Conservation (phyloP, 2,113 vertebrate species). For the Campylomormyrus numenius region DNA sequence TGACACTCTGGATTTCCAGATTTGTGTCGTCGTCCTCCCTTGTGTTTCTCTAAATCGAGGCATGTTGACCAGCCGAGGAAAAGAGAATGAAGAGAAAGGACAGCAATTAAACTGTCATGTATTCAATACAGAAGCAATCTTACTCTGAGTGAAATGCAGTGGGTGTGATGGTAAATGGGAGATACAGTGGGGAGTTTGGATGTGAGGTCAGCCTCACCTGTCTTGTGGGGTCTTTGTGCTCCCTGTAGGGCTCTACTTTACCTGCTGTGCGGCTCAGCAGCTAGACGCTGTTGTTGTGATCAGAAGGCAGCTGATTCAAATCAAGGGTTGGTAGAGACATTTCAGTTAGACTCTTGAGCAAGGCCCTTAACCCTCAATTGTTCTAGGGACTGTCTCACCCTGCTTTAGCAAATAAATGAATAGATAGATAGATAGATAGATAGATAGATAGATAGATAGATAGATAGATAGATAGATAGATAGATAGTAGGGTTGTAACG, state of each 20-base stretch:
- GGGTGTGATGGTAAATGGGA: neutral
- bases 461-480: no score
- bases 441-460: no score
- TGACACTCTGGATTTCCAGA: conserved; percentile 45
- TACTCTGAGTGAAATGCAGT: neutral
- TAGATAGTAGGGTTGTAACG: no score
- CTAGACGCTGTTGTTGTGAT: neutral
- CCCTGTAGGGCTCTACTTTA: neutral
- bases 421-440: no score
- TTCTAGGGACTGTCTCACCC: neutral
- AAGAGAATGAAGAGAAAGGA: neutral
- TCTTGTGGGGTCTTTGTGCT: neutral
- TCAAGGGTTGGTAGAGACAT: neutral
- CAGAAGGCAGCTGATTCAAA: neutral
- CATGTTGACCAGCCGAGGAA: neutral
- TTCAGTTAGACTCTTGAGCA: neutral
- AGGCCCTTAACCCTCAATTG: neutral
- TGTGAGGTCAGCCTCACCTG: neutral
- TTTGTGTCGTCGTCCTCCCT: conserved; percentile 14
- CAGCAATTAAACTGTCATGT: neutral
- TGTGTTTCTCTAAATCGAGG: neutral
- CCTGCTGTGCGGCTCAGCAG: neutral
- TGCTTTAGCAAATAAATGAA: neutral
- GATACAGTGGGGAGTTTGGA: neutral
- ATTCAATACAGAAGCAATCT: neutral